A percentile compares a stretch with the other conserved stretches of the same genome.
phyloP scores from a whole-genome alignment of 2,113 vertebrate genomes.

The Megaceryle maxima region DNA sequence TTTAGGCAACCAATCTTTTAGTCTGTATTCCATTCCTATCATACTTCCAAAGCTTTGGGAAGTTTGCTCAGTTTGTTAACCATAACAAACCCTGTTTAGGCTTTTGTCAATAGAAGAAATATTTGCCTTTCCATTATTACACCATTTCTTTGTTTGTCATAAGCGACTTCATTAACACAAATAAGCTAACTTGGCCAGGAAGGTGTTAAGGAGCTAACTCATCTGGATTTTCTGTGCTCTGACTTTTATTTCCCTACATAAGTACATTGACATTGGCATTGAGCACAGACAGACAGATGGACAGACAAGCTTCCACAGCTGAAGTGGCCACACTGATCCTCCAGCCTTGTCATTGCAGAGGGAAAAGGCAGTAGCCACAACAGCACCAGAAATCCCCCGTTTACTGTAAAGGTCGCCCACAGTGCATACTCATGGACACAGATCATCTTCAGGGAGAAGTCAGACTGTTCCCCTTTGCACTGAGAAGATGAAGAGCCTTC shows the following conservation, averaged over 20 bases:
- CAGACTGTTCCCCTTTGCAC: neutral
- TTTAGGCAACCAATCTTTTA: neutral
- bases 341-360: neutral
- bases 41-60: neutral
- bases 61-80: neutral
- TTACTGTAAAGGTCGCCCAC: neutral
- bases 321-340: neutral
- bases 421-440: neutral
- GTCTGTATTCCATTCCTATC: neutral
- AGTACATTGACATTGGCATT: neutral
- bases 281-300: neutral
- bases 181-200: neutral
- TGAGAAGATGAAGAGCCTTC: neutral
- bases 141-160: neutral
- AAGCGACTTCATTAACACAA: neutral
- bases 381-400: neutral
- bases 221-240: neutral
- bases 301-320: neutral
- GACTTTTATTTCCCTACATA: neutral
- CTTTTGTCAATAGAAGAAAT: neutral
- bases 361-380: neutral
- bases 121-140: neutral
- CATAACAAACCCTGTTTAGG: neutral
- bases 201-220: neutral
- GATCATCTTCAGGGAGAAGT: neutral